Base-by-base conservation (phyloP, 2,888 invertebrate species). In the Heliconius sara region DNA sequence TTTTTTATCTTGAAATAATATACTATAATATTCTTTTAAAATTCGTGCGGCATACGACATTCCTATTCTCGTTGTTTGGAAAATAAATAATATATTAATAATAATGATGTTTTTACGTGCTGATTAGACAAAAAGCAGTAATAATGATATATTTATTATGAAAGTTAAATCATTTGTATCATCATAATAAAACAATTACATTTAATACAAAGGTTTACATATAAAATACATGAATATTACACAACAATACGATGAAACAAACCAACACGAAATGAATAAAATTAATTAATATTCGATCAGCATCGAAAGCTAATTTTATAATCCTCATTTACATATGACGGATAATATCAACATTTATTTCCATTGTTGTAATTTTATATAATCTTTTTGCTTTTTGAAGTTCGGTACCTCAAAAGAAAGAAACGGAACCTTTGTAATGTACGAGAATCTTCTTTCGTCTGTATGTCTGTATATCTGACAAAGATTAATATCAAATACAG, bases 291-390 rank as follows among this genome's bases (percentile, higher is more conserved):
- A 39, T 25, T 73, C 34, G 5, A 34, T 57, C 30, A 34, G 57
- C n/a, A 73, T 60, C n/a, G 34, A 60, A 34, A 73, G 60, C 57
- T 60, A 73, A 34, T 73, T n/a, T 60, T 60, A n/a, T 70, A 70
- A 70, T 43, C 2, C 43, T 47, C 3, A 70, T 47, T 70, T 47
- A 25, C 25, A 70, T 70, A 70, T 43, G n/a, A 70, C 25, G 25
- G 47, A 43, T 43, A 70, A 43, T 43, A 70, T 10, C 3, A 43
- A 13, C 16, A 70, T 70, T 25, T 13, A 70, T n/a, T 68, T 68
- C 43, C 4, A 39, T 43, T n/a, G 34, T n/a, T 34, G 6, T 67
- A 30, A 22, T 67, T 22, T 34, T 34, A 9, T 67, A 67, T 22
- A 19, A 22, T 22, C 0, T 34, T 30, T 34, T n/a, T 6, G 10